Evolutionary conservation across 2,113 vertebrate species (phyloP).

Genomic region (Macrotis lagotis): DNA sequence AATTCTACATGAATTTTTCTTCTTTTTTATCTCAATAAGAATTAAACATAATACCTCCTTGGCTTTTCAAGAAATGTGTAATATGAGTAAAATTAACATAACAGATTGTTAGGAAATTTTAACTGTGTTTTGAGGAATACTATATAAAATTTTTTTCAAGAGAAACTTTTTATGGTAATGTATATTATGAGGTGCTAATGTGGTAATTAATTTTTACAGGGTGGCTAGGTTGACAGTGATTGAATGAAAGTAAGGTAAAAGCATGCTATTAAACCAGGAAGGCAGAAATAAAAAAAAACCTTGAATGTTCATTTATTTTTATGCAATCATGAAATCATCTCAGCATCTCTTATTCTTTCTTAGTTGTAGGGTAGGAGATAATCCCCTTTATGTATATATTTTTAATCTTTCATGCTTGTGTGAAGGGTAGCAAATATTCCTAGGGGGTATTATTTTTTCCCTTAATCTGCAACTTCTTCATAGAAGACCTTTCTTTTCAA

Average conservation of each 20-base stretch:
- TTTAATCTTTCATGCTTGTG: not conserved
- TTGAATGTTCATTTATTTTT: not conserved
- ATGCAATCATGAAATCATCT: not conserved
- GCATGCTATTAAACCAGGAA: constrained; percentile 21
- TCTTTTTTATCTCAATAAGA: not conserved
- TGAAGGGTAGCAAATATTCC: not conserved
- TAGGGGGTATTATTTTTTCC: not conserved
- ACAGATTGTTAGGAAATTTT: constrained; percentile 26
- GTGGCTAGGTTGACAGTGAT: not conserved
- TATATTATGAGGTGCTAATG: constrained; percentile 47
- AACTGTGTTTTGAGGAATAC: constrained; percentile 18
- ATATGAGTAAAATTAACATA: constrained; percentile 23
- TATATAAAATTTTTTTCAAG: constrained; percentile 6
- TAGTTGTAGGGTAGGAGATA: not conserved
- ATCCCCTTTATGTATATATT: not conserved
- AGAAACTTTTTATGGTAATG: constrained; percentile 37
- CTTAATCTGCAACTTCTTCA: not conserved
- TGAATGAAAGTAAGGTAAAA: constrained; percentile 17
- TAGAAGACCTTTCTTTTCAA: not conserved
- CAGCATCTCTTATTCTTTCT: not conserved
- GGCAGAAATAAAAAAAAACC: constrained; percentile 18
- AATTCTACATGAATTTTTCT: not conserved
- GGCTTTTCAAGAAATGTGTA: constrained; percentile 31
- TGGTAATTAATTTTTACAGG: constrained; percentile 7
- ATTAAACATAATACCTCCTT: constrained; percentile 24